Percentiles rank a stretch among this genome's conserved stretches.
Evolutionary conservation across 2,888 invertebrate genomes (phyloP).

Genomic region (Dorcus parallelipipedus): DNA sequence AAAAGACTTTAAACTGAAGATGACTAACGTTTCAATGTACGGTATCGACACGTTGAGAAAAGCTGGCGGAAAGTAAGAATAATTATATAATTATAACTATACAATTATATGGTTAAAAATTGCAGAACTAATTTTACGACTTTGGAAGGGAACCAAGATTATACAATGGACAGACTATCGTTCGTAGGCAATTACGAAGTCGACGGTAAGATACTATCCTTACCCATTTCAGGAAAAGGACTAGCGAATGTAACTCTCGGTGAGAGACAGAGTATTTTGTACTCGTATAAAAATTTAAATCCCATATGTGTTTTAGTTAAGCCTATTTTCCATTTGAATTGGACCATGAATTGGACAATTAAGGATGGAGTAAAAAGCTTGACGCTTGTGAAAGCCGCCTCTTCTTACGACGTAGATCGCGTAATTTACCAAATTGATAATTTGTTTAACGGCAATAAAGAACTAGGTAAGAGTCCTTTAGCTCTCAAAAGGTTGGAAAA

Average conservation of each 20-base stretch:
- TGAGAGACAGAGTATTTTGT: neutral
- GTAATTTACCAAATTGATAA: slow-evolving; percentile 9
- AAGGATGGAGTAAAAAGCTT: slow-evolving; percentile 7
- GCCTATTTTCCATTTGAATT: neutral
- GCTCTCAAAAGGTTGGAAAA: too few relatives aligned
- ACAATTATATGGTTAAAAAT: too few relatives aligned
- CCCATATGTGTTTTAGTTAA: too few relatives aligned
- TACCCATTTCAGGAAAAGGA: slow-evolving; percentile 10
- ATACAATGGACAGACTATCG: neutral
- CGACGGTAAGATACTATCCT: slow-evolving; percentile 4
- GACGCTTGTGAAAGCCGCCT: neutral
- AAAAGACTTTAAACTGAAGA: too few relatives aligned
- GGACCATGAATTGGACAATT: neutral
- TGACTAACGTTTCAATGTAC: slow-evolving; percentile 18
- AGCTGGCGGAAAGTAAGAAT: slow-evolving; percentile 23
- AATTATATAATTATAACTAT: neutral
- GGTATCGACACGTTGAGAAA: slow-evolving; percentile 26
- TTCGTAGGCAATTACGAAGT: slow-evolving; percentile 10
- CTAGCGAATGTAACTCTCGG: slow-evolving; percentile 6
- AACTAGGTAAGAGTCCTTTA: slow-evolving; percentile 3
- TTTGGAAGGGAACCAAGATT: too few relatives aligned
- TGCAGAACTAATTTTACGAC: neutral
- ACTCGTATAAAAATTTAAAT: neutral
- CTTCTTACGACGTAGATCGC: slow-evolving; percentile 1
- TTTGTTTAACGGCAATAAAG: slow-evolving; percentile 8